Base-by-base conservation (phyloP, 2,888 invertebrate genomes). In the Erebia palarica region DNA sequence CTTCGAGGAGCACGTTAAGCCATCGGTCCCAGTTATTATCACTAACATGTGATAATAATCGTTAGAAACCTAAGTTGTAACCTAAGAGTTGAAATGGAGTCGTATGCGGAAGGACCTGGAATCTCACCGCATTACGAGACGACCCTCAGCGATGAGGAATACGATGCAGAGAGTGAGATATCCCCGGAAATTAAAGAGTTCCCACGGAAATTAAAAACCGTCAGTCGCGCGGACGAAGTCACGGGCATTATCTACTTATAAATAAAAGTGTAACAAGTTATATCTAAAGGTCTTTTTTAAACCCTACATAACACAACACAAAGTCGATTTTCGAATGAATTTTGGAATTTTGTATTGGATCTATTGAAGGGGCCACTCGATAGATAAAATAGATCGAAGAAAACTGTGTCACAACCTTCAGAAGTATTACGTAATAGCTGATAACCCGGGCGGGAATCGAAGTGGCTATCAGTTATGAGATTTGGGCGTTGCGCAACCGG, bases 391-490 rank as follows among this genome's bases (percentile, higher is more conserved):
- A 80, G 80, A 83, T 77, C 80, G 81, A 87, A 88, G 89, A 90
- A 91, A 92, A 92, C 80, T 92, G 81, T 91, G 91, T 86, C 92
- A 88, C 84, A 89, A 88, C 92, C 92, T 92, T 92, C 89, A 81
- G 80, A 81, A 81, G 79, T 78, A 78, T 82, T 80, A 81, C 82
- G 84, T 87, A 87, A 86, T 79, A 83, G 75, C 75, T 83, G 91
- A 91, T 91, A 91, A 91, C 90, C 91, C 89, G 88, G 79, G 64
- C 80, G 79, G 81, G 86, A 86, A 84, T 86, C 82, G 82, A 85
- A 85, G 79, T 72, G 74, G 81, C 85, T 89, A 89, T 89, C 88
- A 78, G 82, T 80, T 76, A 78, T 79, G 82, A 85, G 86, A 87
- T 89, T 89, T 79, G 86, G 81, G 66, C 70, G 78, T 91, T 90